phyloP scores from a whole-genome alignment of 23 tunicate species.

The Trididemnum nubilum region DNA sequence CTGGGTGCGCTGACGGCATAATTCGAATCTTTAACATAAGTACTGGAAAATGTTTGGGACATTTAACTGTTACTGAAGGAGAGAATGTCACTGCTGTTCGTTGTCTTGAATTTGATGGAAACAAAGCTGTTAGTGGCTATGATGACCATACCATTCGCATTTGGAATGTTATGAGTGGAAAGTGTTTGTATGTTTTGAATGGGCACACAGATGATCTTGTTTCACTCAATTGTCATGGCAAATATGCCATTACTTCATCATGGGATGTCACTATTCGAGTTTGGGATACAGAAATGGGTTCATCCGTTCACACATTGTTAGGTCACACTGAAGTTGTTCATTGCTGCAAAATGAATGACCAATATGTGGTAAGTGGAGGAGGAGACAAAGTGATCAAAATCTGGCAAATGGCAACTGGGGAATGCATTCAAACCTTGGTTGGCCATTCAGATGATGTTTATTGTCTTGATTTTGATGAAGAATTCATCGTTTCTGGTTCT shows the following conservation, averaged over 20 bases:
- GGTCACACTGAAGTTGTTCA: constrained; percentile 95
- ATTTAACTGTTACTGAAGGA: constrained; percentile 38
- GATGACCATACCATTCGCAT: constrained; percentile 58
- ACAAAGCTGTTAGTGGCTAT: constrained; percentile 61
- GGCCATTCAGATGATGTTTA: constrained; percentile 93
- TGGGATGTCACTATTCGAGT: constrained; percentile 82
- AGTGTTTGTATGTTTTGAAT: constrained; percentile 58
- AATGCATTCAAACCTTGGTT: constrained; percentile 58
- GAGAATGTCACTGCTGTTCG: constrained; percentile 53
- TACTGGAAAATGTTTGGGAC: constrained; percentile 91
- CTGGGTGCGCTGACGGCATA: constrained; percentile 87
- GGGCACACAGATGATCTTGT: constrained; percentile 82
- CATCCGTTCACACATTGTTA: constrained; percentile 51
- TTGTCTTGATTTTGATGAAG: constrained; percentile 80
- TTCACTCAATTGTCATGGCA: constrained; percentile 45
- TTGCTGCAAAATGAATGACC: constrained; percentile 64
- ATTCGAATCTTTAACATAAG: constrained; percentile 81
- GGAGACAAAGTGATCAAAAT: constrained; percentile 85
- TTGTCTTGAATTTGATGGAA: constrained; percentile 72
- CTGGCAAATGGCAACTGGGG: constrained; percentile 74
- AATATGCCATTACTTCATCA: constrained; percentile 61
- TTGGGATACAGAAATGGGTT: constrained; percentile 72
- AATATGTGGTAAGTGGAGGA: constrained; percentile 81
- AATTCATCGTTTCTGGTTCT: constrained; percentile 84
- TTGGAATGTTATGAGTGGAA: constrained; percentile 71